Evolutionary conservation across 2,113 vertebrate genomes (phyloP), one percentile per base, ranked within the genome.

Genomic region (Nicator chloris): DNA sequence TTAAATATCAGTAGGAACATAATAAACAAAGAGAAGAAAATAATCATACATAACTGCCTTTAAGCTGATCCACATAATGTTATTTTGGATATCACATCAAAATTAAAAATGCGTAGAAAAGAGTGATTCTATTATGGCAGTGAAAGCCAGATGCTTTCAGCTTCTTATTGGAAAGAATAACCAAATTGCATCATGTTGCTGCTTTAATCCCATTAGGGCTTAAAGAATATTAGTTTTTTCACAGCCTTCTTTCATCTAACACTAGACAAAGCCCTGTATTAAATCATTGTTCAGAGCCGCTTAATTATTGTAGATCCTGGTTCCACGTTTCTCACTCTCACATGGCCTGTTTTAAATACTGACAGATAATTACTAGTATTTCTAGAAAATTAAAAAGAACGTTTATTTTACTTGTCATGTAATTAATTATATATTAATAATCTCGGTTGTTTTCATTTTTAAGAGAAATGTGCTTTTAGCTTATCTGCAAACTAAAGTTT

Each of bases 201-300:
- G 39, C 44, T 51, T 83, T 85, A 95, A 88, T 88, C 54, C 44
- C 68, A 73, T 79, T 81, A 78, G 27, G 30, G 13, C 4, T 94
- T 93, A 59, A 93, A 85, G 27, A 81, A 85, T 11, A 45, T 88
- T 37, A 71, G 17, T 94, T 86, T 94, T 70, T 88, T 94, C 64
- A 86, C 42, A 92, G 31, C 13, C n/a, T 63, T 86, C 71, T 90
- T 93, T 93, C 75, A 88, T 73, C 33, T 78, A 77, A 66, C 28
- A 39, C 33, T 64, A 81, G 30, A 88, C 21, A 73, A 77, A 88
- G 14, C 19, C 17, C 27, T 45, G 23, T 47, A 73, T 77, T 49
- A 86, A 86, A 88, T 54, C 18, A 77, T 80, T 82, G 68, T 59
- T 83, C 22, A 49, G 44, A 88, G 11, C n/a, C 0, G 1, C 6